Percentiles rank a stretch among this genome's conserved stretches.
phyloP scores from a whole-genome alignment of 2,113 vertebrate genomes.

The Indicator maculatus region DNA sequence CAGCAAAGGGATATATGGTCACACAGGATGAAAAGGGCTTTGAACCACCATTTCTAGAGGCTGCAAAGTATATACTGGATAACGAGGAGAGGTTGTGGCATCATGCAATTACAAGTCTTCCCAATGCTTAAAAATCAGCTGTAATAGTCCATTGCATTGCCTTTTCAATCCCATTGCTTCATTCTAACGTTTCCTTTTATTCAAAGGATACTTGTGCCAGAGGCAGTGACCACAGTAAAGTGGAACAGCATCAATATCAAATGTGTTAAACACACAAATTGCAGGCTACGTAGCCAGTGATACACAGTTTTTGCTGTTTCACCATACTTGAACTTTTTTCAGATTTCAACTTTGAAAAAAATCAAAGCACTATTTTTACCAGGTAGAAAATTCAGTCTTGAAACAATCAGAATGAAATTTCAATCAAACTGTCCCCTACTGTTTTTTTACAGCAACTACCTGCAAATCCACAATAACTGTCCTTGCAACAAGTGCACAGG shows the following conservation, averaged over 20 bases:
- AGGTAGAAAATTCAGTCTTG: background rate
- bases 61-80: background rate
- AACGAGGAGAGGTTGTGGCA: background rate
- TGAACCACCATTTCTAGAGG: background rate
- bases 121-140: background rate
- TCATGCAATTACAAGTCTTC: background rate
- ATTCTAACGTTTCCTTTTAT: background rate
- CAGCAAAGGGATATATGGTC: accelerated
- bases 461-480: background rate
- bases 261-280: background rate
- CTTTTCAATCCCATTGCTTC: background rate
- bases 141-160: accelerated
- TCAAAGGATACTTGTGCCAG: accelerated
- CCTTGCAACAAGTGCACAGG: background rate
- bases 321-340: background rate
- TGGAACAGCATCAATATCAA: background rate
- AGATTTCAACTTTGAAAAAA: background rate
- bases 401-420: background rate
- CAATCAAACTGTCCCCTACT: background rate
- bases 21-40: background rate
- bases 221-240: background rate
- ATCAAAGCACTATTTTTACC: accelerated
- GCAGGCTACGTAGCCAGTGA: background rate
- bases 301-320: background rate
- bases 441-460: background rate